These are phyloP conservation scores for Achlya flavicornis DNA, from an alignment of 2,888 invertebrate species.

Conservation along the genomic window DNA sequence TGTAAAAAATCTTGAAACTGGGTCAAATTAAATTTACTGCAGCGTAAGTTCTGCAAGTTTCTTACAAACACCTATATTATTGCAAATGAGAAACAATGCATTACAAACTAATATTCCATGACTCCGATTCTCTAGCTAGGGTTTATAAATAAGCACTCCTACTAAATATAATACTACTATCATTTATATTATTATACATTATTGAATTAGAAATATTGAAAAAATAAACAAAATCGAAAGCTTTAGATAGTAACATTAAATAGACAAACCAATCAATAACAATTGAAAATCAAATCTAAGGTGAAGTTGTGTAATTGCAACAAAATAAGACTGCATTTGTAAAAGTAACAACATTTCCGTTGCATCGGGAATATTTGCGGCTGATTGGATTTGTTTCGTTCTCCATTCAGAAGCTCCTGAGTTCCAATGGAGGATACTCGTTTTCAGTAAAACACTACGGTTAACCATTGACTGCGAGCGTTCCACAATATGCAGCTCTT, in stretches of 20 bases:
- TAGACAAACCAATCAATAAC: neutral
- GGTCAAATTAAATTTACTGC: conserved; percentile 14
- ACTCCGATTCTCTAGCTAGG: too few relatives aligned
- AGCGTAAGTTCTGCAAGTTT: neutral
- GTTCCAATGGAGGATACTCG: conserved; percentile 48
- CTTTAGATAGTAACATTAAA: neutral
- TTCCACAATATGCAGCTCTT: conserved; percentile 59
- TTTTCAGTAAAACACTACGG: conserved; percentile 57
- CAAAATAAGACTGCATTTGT: conserved; percentile 41
- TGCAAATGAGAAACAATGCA: neutral
- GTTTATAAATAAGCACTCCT: too few relatives aligned
- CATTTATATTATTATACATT: too few relatives aligned
- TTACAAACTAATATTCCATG: neutral
- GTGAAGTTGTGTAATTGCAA: conserved; percentile 35
- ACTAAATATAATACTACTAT: too few relatives aligned
- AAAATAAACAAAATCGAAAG: neutral
- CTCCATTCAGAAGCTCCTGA: conserved; percentile 49
- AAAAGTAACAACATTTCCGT: conserved; percentile 51
- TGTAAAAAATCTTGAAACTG: conserved; percentile 19
- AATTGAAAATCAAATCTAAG: neutral
- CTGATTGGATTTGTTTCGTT: conserved; percentile 73
- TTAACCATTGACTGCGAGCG: conserved; percentile 56
- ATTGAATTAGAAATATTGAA: too few relatives aligned
- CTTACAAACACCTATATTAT: neutral
- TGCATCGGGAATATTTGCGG: conserved; percentile 52